Evolutionary conservation across 2,113 vertebrate genomes (phyloP), one percentile per base, ranked within the genome.

Genomic region (Eulemur macaco): DNA sequence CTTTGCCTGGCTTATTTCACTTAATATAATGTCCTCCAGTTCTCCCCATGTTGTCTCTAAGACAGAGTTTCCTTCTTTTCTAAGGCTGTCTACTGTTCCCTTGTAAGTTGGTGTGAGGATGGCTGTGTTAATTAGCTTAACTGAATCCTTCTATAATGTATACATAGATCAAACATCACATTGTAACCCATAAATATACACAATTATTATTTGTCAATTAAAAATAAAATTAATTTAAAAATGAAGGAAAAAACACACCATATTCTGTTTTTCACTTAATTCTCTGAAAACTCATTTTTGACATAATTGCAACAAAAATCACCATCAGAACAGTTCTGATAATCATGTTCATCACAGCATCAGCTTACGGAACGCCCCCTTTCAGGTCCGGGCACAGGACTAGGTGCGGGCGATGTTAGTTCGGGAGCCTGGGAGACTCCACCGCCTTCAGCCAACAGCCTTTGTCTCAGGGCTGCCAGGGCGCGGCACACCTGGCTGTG

Each of bases 391-490:
- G 34, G n/a, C 10, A 11, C 1, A 3, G 20, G 6, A 4, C 6
- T 54, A 13, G 8, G 25, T 18, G 2, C 42, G 11, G 52, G 17
- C 1, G 37, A 31, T 9, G 6, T 42, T n/a, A 31, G 68, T 29
- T 37, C 0, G 10, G 29, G 6, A 58, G 10, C 37, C 15, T 9
- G 8, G 9, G 13, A 77, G 15, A 23, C 6, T 37, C 25, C 17
- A 50, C 17, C 13, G 4, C n/a, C n/a, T 3, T 73, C 68, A 6
- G 3, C 3, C 5, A 15, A 0, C 27, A 2, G 27, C 34, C 3
- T 56, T 63, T 31, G 5, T 69, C 86, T 39, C 23, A n/a, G 17
- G 18, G 14, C 8, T 47, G 15, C 20, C 18, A 42, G 7, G 18
- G 5, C 45, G 25, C 5, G 8, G 42, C 34, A 25, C 4, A 52